Evolutionary conservation across 1,140 invertebrate species (phyloP), one percentile per base, ranked within the genome.

Genomic region (Drosophila kikkawai): DNA sequence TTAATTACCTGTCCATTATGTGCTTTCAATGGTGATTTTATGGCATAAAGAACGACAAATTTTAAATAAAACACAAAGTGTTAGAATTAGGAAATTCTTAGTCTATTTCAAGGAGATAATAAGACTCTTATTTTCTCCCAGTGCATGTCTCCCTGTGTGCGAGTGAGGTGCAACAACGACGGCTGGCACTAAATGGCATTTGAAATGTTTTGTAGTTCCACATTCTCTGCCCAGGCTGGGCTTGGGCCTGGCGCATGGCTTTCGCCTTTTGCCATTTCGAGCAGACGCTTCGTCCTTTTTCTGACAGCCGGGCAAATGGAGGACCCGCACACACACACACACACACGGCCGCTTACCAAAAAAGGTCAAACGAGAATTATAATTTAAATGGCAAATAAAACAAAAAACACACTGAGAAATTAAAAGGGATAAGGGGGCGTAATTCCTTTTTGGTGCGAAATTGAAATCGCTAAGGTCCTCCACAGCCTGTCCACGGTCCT

Each of bases 181-280:
- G 75, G 64, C 75, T 78, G 75, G 75, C 68, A 66, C 68, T 80
- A 80, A 80, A 80, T 80, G 77, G 76, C 77, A 80, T 80, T 80
- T 80, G 56, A 80, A 80, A 80, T 80, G 76, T 79, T 79, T 79
- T 79, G 76, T 79, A 79, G 76, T 79, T 79, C 66, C 75, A 71
- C 76, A 74, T 74, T 79, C 56, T 79, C 37, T 37, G 63, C 63
- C 47, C n/a, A 17, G 32, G 17, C 34, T 22, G 53, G 51, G n/a
- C 19, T 13, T 15, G 51, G 51, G 12, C 61, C 73, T 44, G 75
- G 57, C 70, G 64, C 74, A 76, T 45, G 65, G 56, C 63, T 78
- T 69, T 78, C 64, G 75, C 74, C 75, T 77, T 77, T 78, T 77
- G 56, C 76, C 75, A 63, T 79, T 79, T 70, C 56, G 51, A 78